Evolutionary conservation across 2,888 invertebrate species (phyloP).

Genomic region (Zygogramma bicolorata): DNA sequence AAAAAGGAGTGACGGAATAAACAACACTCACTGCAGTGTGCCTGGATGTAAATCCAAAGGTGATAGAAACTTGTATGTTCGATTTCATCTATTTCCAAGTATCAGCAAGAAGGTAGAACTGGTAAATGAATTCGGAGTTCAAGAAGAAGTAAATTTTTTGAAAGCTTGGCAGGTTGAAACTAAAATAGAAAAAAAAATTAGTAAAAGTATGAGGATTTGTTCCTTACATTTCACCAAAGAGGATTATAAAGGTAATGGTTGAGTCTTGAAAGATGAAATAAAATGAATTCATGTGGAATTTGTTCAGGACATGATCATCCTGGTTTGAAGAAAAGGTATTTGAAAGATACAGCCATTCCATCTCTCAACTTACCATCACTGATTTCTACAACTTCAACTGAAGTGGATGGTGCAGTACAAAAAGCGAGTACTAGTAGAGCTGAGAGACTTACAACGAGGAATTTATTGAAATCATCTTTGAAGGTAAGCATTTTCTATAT

Average conservation of each 20-base stretch:
- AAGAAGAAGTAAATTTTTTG: neutral
- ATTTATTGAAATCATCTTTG: no score
- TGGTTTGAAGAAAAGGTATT: no score
- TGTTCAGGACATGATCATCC: no score
- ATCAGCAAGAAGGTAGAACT: neutral
- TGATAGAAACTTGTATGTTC: neutral
- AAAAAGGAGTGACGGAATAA: no score
- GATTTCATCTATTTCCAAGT: neutral
- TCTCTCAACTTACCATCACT: slow-evolving; percentile 15
- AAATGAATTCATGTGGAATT: no score
- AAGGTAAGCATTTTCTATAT: no score
- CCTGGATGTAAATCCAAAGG: slow-evolving; percentile 14
- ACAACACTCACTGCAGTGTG: neutral
- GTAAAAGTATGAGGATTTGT: neutral
- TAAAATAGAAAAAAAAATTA: neutral
- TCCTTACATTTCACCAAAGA: neutral
- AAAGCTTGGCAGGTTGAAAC: slow-evolving; percentile 13
- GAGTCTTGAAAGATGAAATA: neutral
- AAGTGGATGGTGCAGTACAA: neutral
- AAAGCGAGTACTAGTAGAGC: neutral
- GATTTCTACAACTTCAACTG: neutral
- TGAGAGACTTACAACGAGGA: neutral
- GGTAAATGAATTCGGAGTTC: no score
- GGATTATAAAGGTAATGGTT: neutral
- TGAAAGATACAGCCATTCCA: neutral